Evolutionary conservation across 2,113 vertebrate genomes (phyloP).

Genomic region (Periophthalmus modestus): DNA sequence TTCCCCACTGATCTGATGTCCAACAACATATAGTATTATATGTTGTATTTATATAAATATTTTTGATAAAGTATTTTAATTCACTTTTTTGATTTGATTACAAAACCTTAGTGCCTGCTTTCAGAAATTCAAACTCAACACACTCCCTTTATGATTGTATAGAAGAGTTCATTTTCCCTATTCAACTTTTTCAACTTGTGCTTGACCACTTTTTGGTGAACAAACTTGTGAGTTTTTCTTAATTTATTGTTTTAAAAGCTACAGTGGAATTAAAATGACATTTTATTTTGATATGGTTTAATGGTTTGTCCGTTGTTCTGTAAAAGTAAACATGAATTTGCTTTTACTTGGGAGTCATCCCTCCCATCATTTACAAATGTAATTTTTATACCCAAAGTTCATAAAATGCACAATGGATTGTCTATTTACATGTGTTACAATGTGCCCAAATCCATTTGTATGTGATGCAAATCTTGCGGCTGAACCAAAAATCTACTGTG

Average conservation of each 20-base stretch:
- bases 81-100: background rate
- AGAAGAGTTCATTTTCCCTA: background rate
- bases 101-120: background rate
- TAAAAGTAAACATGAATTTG: background rate
- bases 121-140: background rate
- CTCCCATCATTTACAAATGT: background rate
- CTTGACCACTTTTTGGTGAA: background rate
- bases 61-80: constrained; percentile 12
- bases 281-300: background rate
- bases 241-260: constrained; percentile 5
- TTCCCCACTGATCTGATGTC: background rate
- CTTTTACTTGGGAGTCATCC: background rate
- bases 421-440: background rate
- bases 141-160: background rate
- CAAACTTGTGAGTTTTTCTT: background rate
- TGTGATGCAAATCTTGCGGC: background rate
- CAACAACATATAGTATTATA: background rate
- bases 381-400: background rate
- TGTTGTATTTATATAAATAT: background rate
- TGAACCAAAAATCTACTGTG: background rate
- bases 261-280: background rate
- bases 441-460: background rate
- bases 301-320: background rate
- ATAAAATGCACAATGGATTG: background rate
- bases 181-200: background rate